Base-by-base conservation (phyloP, 2,888 invertebrate species). In the Drosophila pseudotalamancana region DNA sequence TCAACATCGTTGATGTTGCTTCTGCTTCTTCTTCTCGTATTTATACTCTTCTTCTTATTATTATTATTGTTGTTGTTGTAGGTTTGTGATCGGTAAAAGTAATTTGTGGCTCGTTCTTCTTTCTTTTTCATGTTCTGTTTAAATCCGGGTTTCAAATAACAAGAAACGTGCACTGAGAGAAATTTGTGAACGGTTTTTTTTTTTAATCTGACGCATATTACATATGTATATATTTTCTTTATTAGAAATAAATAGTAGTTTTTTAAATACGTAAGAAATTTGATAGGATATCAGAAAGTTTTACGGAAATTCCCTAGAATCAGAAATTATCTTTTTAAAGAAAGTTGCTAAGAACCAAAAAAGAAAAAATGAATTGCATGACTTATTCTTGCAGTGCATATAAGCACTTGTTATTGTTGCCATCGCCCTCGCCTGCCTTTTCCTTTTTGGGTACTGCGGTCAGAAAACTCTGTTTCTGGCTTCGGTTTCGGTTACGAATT, bases 121-220 rank as follows among this genome's bases (percentile, higher is more conserved):
- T 81, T 87, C 71, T 66, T 69, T 59, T 68, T 80, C 68, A 72
- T 73, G 85, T 65, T 77, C 63, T 64, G 55, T 64, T 76, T 76
- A 83, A 83, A 81, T 83, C 83, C 83, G 83, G 83, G 83, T 87
- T 81, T 87, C 68, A 84, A 77, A 70, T 82, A 79, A 79, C 80
- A 65, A 77, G 70, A 62, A 60, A 43, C 19, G 1, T 63, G 21
- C 85, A 83, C 85, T 66, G 73, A 4, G n/a, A 55, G 54, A 81
- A 76, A 72, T 8, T 37, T 8, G 3, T 11, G 2, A 14, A 0
- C 12, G 1, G 27, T 19, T 11, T 6, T 6, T 16, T 40, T 39
- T 39, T 5, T 45, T 21, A 4, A n/a, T n/a, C n/a, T n/a, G n/a
- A n/a, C n/a, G n/a, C 8, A 2, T 12, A 8, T 21, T 9, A 14